Evolutionary conservation across 2,113 vertebrate species (phyloP).

Genomic region (Taurulus bubalis): DNA sequence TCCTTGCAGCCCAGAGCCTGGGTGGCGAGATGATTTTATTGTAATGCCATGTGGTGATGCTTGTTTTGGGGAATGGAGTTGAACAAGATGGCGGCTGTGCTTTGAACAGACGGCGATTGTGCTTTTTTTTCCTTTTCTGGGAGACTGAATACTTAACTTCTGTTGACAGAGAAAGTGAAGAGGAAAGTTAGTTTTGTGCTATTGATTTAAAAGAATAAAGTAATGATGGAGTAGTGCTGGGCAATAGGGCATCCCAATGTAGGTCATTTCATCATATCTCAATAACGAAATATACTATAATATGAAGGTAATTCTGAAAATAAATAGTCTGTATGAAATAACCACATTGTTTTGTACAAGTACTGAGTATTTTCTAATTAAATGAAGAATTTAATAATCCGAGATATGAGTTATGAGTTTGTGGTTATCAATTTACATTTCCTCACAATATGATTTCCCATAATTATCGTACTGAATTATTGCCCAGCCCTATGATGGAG

Average conservation of each 20-base stretch:
- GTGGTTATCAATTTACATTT: not conserved
- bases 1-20: not conserved
- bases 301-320: no score
- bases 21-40: not conserved
- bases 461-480: not conserved
- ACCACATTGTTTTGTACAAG: no score
- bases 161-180: not conserved
- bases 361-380: not conserved
- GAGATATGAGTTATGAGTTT: not conserved
- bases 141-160: not conserved
- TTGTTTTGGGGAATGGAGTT: constrained; percentile 9
- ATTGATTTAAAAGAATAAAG: not conserved
- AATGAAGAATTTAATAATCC: not conserved
- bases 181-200: not conserved
- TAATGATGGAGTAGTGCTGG: not conserved
- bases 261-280: not conserved
- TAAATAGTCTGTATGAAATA: not conserved
- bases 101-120: not conserved
- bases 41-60: not conserved
- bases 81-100: not conserved
- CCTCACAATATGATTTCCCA: not conserved
- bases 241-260: not conserved
- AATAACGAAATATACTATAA: not conserved
- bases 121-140: not conserved
- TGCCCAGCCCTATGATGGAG: not conserved